These are phyloP conservation scores for Geotrupes spiniger DNA, from an alignment of 2,888 invertebrate species.

Conservation along the genomic window DNA sequence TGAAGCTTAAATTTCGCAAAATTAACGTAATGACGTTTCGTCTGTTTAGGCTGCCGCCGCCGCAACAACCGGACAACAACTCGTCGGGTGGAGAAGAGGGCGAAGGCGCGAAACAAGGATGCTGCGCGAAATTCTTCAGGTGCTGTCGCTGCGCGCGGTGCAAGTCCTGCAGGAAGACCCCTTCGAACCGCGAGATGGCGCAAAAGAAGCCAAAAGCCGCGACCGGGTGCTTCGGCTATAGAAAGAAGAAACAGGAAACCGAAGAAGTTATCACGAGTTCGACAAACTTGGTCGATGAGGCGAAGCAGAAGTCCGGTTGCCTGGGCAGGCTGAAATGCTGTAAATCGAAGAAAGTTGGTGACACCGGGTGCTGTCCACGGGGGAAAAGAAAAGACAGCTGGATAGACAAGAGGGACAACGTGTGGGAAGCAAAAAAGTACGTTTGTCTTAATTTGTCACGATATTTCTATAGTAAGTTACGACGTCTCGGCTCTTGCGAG, in stretches of 20 bases:
- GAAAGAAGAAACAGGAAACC: slow-evolving; percentile 43
- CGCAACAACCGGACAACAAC: slow-evolving; percentile 24
- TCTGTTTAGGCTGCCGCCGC: slow-evolving; percentile 30
- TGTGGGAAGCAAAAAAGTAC: slow-evolving; percentile 23
- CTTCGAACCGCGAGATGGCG: slow-evolving; percentile 8
- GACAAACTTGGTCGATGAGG: slow-evolving; percentile 30
- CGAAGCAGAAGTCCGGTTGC: slow-evolving; percentile 41
- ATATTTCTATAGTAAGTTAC: no score
- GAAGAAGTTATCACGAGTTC: slow-evolving; percentile 30
- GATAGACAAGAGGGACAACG: slow-evolving; percentile 58
- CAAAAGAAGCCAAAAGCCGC: slow-evolving; percentile 14
- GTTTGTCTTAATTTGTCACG: no score
- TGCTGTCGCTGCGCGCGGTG: slow-evolving; percentile 35
- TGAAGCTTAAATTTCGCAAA: background rate
- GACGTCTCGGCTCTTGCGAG: no score
- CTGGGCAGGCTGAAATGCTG: slow-evolving; percentile 45
- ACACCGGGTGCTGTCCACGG: slow-evolving; percentile 48
- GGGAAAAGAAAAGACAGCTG: slow-evolving; percentile 48
- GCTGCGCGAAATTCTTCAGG: slow-evolving; percentile 31
- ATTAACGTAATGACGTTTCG: background rate
- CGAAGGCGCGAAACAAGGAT: slow-evolving; percentile 15
- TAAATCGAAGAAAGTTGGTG: slow-evolving; percentile 52
- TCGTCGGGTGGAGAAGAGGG: slow-evolving; percentile 20
- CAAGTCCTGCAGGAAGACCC: slow-evolving; percentile 28
- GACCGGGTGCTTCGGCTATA: slow-evolving; percentile 52